Evolutionary conservation across 2,797 vertebrate species (phyloP), one percentile per base, ranked within the genome.

Genomic region (Mionectes olivaceus): DNA sequence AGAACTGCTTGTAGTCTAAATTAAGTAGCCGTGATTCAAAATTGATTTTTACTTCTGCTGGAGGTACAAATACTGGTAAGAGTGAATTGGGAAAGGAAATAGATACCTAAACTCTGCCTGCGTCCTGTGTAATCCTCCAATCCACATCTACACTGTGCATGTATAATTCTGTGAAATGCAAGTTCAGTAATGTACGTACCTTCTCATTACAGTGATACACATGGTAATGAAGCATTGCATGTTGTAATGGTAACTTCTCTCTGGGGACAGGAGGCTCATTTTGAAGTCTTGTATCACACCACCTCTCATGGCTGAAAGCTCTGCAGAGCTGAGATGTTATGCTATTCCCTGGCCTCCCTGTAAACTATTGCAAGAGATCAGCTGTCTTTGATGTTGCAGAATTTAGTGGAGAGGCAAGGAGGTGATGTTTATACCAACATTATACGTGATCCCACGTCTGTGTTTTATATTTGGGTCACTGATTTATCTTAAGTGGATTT

Each of bases 151-250:
- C 25, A 0, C 2, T 8, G 77, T n/a, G 59, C 78, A 49, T 60
- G 5, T 53, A 17, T 68, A 87, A 74, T 64, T 71, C 52, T 80
- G 60, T 68, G 11, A 76, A 84, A 83, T 81, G 49, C 67, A 43
- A 56, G 80, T 74, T 94, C 84, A 91, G 80, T 43, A 46, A 47
- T 64, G 6, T 79, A 76, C 82, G 83, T 93, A 9, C 56, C 56
- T 88, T 64, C 89, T 96, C 89, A 91, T 95, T 96, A 94, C 33
- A 71, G 85, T 39, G 82, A 93, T 96, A 35, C 80, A 82, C 89
- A 43, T 82, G 95, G 80, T 95, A 96, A 95, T 94, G 94, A 87
- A 95, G 91, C 95, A 87, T 93, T 75, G 70, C 87, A 24, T 56
- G 79, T 60, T 86, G 73, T 79, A 93, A 90, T 73, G 78, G 65